Percentiles rank a stretch among this genome's conserved stretches.
Conservation (phyloP, 1,140 invertebrate species). For the Drosophila insularis region DNA sequence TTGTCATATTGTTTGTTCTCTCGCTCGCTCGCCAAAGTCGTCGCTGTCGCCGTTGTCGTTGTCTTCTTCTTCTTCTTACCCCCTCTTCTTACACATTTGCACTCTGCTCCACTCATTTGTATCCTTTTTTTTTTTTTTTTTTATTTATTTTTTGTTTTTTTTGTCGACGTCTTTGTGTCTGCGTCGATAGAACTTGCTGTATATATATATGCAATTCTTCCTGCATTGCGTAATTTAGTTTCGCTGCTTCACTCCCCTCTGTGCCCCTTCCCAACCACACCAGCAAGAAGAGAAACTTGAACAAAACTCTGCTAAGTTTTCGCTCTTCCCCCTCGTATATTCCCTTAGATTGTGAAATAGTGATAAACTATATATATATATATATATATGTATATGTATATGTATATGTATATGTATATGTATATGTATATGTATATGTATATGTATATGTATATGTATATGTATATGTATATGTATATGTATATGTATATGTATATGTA, state of each 20-base stretch:
- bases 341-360: neutral
- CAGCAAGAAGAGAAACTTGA: neutral
- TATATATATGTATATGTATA: no score
- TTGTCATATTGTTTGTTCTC: conserved; percentile 2
- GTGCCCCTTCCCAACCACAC: neutral
- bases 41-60: neutral
- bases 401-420: no score
- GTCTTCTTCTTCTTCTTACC: neutral
- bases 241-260: neutral
- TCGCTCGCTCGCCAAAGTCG: neutral
- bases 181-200: conserved; percentile 26
- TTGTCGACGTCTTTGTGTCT: conserved; percentile 29
- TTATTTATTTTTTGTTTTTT: no score
- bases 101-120: neutral
- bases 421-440: no score
- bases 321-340: neutral
- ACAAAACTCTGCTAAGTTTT: neutral
- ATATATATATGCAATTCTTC: conserved; percentile 1
- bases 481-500: no score
- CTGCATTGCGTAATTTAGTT: conserved; percentile 2
- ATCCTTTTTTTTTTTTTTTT: neutral
- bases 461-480: no score
- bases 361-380: no score
- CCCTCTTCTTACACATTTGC: neutral
- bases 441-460: no score